These are phyloP conservation scores for Pitta sordida DNA, from an alignment of 2,113 vertebrate species.

Conservation along the genomic window DNA sequence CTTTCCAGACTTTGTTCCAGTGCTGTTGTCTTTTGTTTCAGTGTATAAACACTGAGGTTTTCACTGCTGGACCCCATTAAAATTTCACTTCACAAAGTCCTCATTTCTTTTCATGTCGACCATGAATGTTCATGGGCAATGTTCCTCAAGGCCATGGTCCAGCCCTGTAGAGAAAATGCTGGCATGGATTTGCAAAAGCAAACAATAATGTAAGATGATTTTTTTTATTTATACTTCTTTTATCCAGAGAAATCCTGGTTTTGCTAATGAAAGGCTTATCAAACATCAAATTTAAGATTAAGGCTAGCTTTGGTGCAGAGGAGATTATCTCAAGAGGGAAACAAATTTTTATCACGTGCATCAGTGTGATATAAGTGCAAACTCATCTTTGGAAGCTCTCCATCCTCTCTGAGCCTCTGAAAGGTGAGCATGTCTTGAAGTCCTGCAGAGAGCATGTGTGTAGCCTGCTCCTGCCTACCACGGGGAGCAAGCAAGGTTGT, in stretches of 20 bases:
- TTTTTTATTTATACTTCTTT: background rate
- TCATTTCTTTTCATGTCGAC: background rate
- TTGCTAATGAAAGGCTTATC: background rate
- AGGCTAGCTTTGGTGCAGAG: background rate
- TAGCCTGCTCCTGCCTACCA: background rate
- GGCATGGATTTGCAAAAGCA: background rate
- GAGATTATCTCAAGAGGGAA: background rate
- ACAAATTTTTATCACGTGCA: background rate
- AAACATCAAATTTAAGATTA: background rate
- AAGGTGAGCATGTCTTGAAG: rapidly evolving
- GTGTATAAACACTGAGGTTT: background rate
- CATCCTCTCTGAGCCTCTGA: background rate
- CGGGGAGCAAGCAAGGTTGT: background rate
- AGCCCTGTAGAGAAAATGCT: background rate
- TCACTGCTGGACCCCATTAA: background rate
- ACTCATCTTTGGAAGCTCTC: background rate
- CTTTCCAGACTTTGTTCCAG: background rate
- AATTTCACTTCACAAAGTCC: background rate
- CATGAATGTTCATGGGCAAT: background rate
- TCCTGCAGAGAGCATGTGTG: rapidly evolving
- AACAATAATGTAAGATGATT: background rate
- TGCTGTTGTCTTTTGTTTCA: background rate
- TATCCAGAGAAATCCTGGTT: background rate
- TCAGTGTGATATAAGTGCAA: background rate
- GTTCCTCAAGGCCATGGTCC: background rate